phyloP scores from a whole-genome alignment of 1,140 invertebrate genomes.

The Linepithema humile region DNA sequence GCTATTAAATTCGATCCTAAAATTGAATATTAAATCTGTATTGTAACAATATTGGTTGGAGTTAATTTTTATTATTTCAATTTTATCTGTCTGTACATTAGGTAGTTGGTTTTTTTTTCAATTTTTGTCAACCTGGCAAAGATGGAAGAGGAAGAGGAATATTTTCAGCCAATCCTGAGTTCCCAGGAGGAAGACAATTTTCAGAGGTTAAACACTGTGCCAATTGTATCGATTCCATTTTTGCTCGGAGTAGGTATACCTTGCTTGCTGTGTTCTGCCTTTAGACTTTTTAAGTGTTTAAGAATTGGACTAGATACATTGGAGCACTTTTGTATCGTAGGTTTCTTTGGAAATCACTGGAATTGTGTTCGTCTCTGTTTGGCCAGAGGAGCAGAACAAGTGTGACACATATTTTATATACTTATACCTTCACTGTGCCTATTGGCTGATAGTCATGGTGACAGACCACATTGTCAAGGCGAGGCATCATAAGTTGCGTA shows the following conservation, averaged over 20 bases:
- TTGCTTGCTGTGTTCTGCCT: background rate
- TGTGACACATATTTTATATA: conserved; percentile 88
- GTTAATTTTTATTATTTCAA: too few species aligned
- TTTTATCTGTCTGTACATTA: too few species aligned
- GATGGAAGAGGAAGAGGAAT: conserved; percentile 85
- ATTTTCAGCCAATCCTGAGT: conserved; percentile 83
- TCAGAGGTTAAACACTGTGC: conserved; percentile 83
- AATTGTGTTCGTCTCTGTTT: conserved; percentile 85
- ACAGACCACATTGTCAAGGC: conserved; percentile 86
- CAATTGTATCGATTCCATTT: conserved; percentile 76
- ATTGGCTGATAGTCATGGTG: conserved; percentile 87
- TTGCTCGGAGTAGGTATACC: conserved; percentile 77
- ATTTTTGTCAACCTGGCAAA: conserved; percentile 85
- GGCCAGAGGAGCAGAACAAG: conserved; percentile 85
- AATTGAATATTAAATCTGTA: too few species aligned
- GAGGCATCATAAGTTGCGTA: conserved; percentile 86
- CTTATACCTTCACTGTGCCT: conserved; percentile 86
- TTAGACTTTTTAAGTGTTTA: background rate
- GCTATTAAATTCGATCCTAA: too few species aligned
- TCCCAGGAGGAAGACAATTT: conserved; percentile 83
- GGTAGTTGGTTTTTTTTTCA: background rate
- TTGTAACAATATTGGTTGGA: too few species aligned
- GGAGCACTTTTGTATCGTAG: conserved; percentile 75
- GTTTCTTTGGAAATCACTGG: conserved; percentile 86
- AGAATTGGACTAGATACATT: background rate